Percentiles rank a stretch among this genome's conserved stretches.
Evolutionary conservation across 1,140 invertebrate genomes (phyloP).

Genomic region (Drosophila pandora): DNA sequence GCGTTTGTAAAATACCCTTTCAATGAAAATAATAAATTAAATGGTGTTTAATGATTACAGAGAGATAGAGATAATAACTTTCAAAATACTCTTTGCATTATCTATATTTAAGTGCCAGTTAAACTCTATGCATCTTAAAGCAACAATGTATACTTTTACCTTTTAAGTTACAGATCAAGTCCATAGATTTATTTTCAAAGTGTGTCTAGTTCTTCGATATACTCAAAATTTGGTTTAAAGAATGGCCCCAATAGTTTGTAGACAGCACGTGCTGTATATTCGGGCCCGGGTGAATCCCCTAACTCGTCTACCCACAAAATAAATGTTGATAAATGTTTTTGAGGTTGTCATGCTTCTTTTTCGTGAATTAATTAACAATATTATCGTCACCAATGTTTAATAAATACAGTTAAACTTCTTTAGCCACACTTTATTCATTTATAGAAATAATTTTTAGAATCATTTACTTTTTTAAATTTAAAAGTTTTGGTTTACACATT

Average conservation of each 20-base stretch:
- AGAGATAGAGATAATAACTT: too few relatives aligned
- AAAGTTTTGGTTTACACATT: too few relatives aligned
- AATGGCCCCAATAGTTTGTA: background rate
- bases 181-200: background rate
- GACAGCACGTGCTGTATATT: background rate
- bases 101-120: too few relatives aligned
- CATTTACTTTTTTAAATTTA: too few relatives aligned
- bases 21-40: too few relatives aligned
- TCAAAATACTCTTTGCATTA: too few relatives aligned
- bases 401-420: background rate
- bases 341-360: constrained; percentile 25
- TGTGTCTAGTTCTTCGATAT: background rate
- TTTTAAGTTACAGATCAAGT: background rate
- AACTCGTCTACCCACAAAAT: constrained; percentile 5
- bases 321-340: constrained; percentile 24
- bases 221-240: background rate
- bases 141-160: background rate
- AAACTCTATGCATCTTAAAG: background rate
- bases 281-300: constrained; percentile 22
- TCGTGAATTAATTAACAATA: constrained; percentile 16
- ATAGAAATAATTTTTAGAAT: too few relatives aligned
- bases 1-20: constrained; percentile 1
- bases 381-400: constrained; percentile 26
- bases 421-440: background rate
- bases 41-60: too few relatives aligned